Evolutionary conservation across 2,888 invertebrate genomes (phyloP).

Genomic region (Polylopha cassiicola): DNA sequence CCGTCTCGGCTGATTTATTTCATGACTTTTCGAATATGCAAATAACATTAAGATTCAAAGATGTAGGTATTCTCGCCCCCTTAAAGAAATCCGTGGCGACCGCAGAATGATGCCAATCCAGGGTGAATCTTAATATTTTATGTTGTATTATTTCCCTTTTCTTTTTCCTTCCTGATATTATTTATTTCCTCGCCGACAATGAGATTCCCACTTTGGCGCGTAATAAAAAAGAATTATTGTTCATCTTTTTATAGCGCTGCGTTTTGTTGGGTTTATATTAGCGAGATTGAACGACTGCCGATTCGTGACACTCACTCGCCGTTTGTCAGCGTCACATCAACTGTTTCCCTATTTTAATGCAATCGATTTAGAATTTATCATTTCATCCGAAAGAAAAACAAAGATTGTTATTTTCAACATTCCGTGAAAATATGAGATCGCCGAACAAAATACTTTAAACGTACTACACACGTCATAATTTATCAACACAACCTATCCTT

Average conservation of each 20-base stretch:
- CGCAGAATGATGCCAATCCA: constrained; percentile 75
- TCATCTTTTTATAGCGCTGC: constrained; percentile 71
- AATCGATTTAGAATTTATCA: too few species aligned
- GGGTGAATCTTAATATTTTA: constrained; percentile 77
- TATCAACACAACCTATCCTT: constrained; percentile 34
- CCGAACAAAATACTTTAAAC: not conserved
- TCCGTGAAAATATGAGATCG: too few species aligned
- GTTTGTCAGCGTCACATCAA: constrained; percentile 19
- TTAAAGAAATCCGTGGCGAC: constrained; percentile 66
- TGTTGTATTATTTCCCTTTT: constrained; percentile 75
- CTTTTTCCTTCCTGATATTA: constrained; percentile 73
- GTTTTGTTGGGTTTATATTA: constrained; percentile 69
- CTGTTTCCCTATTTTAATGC: constrained; percentile 9
- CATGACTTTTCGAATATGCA: constrained; percentile 77
- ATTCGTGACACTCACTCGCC: constrained; percentile 39
- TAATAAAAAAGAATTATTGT: constrained; percentile 77
- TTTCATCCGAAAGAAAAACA: too few species aligned
- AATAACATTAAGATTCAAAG: constrained; percentile 76
- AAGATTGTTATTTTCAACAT: too few species aligned
- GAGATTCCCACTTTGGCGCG: constrained; percentile 76
- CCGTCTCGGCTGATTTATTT: constrained; percentile 76
- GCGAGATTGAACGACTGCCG: constrained; percentile 59
- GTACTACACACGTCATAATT: constrained; percentile 16
- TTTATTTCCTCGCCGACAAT: constrained; percentile 74
- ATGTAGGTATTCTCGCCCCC: constrained; percentile 63